These are phyloP conservation scores for Branchinecta lindahli DNA, from an alignment of 1,140 invertebrate species.

Conservation along the genomic window DNA sequence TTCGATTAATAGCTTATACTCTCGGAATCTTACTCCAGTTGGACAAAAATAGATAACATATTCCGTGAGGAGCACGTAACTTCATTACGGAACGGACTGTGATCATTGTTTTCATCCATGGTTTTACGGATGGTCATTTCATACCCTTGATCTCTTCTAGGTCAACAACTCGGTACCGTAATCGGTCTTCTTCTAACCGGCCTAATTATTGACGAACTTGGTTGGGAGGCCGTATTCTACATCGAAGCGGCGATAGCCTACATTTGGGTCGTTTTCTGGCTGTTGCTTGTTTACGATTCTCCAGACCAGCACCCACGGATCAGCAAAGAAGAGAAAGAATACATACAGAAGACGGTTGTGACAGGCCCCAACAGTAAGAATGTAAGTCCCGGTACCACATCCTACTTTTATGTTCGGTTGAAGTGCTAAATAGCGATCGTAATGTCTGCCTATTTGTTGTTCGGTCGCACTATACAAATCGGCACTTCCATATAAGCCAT, in stretches of 20 bases:
- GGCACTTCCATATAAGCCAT: too few species aligned
- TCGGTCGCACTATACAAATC: too few species aligned
- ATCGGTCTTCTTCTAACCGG: conserved; percentile 55
- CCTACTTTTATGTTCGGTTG: too few species aligned
- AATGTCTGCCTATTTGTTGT: too few species aligned
- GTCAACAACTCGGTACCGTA: conserved; percentile 54
- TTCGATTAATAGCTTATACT: too few species aligned
- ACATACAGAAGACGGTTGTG: conserved; percentile 30
- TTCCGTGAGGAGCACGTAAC: not conserved
- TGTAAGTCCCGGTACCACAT: too few species aligned
- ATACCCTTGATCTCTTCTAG: conserved; percentile 30
- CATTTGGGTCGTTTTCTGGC: conserved; percentile 38
- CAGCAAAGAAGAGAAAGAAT: conserved; percentile 34
- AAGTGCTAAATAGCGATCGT: too few species aligned
- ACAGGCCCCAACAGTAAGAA: not conserved
- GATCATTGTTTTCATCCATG: not conserved
- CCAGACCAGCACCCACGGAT: conserved; percentile 36
- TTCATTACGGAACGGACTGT: not conserved
- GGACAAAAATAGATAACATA: too few species aligned
- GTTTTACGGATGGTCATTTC: conserved; percentile 11
- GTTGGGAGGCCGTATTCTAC: conserved; percentile 65
- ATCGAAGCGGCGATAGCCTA: conserved; percentile 50
- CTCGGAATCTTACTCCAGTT: too few species aligned
- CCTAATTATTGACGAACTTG: conserved; percentile 40
- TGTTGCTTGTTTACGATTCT: conserved; percentile 33